phyloP scores from a whole-genome alignment of 2,113 vertebrate species.

The Serinus canaria region DNA sequence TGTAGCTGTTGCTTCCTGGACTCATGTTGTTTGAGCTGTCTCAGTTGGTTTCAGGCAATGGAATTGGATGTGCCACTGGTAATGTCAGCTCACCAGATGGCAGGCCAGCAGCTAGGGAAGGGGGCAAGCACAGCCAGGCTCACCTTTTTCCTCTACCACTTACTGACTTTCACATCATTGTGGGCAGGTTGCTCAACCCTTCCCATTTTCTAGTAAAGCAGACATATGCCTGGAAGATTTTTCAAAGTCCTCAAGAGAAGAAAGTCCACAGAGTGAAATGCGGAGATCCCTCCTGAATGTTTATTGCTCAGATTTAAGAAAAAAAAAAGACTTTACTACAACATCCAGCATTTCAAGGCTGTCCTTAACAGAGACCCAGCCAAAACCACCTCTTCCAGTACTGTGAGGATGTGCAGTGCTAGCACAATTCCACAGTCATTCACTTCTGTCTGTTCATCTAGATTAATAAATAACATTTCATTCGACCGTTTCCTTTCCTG shows the following conservation, averaged over 20 bases:
- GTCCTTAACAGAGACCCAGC: background rate
- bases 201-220: background rate
- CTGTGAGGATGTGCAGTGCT: background rate
- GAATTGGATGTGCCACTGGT: background rate
- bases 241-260: background rate
- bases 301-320: background rate
- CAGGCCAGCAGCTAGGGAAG: background rate
- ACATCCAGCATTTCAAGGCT: background rate
- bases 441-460: background rate
- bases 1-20: background rate
- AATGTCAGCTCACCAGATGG: background rate
- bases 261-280: background rate
- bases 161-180: background rate
- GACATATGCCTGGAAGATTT: background rate
- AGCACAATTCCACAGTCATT: background rate
- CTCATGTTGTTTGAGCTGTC: background rate
- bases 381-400: background rate
- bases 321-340: background rate
- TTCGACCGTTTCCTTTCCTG: background rate
- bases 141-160: background rate
- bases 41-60: background rate
- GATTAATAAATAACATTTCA: background rate
- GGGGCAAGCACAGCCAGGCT: background rate
- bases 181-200: background rate
- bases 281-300: fast-evolving